Percentiles rank a stretch among this genome's conserved stretches.
These are phyloP conservation scores for Drosophila rubida DNA, from an alignment of 2,888 invertebrate species.

Conservation along the genomic window DNA sequence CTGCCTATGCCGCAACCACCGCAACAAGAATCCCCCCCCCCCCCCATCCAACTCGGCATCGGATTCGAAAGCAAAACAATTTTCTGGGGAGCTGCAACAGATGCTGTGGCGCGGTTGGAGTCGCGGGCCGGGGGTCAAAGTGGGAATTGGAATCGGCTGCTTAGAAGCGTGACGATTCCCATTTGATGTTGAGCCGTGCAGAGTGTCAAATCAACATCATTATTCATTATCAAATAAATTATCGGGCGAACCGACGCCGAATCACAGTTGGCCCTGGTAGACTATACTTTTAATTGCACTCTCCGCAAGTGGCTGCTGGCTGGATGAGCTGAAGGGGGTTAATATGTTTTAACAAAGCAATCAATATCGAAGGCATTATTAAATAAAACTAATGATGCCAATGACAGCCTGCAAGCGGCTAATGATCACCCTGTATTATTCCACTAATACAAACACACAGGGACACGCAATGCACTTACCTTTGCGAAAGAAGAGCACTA, in stretches of 20 bases:
- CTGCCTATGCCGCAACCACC: constrained; percentile 65
- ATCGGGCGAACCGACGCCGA: constrained; percentile 46
- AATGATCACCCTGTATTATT: constrained; percentile 53
- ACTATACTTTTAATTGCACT: constrained; percentile 72
- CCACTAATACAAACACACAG: neutral
- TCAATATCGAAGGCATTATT: constrained; percentile 76
- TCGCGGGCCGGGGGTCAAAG: constrained; percentile 1
- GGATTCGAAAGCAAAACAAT: constrained; percentile 14
- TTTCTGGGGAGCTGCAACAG: constrained; percentile 24
- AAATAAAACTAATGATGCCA: constrained; percentile 80
- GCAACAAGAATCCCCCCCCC: neutral
- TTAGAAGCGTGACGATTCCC: constrained; percentile 72
- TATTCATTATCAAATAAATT: constrained; percentile 80
- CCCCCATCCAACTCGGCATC: constrained; percentile 2
- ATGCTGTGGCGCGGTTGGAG: neutral
- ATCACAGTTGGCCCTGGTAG: constrained; percentile 70
- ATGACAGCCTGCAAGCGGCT: constrained; percentile 65
- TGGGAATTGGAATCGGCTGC: constrained; percentile 28
- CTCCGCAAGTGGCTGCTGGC: constrained; percentile 50
- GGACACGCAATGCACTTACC: too few relatives aligned
- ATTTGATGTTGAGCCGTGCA: constrained; percentile 64
- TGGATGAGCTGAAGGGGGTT: constrained; percentile 53
- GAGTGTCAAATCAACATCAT: constrained; percentile 80
- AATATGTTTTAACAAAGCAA: constrained; percentile 78
- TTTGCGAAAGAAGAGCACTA: neutral